These are phyloP conservation scores for Hapalemur alaotrensis DNA, from an alignment of 2,797 vertebrate species.

Conservation along the genomic window DNA sequence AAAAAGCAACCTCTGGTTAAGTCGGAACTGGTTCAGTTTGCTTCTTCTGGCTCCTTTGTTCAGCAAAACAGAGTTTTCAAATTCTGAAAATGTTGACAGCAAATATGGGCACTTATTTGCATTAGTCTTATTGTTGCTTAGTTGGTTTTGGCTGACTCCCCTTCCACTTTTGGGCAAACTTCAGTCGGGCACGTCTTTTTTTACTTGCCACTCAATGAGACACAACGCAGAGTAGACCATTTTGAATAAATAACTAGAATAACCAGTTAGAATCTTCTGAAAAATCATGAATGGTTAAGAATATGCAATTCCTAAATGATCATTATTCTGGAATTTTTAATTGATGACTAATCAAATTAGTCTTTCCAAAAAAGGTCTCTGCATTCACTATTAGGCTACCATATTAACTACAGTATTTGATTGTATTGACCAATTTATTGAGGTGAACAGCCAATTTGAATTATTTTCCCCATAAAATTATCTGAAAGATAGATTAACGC, in stretches of 20 bases:
- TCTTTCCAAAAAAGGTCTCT: neutral
- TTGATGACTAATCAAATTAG: neutral
- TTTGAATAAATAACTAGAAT: neutral
- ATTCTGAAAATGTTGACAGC: neutral
- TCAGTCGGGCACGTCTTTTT: neutral
- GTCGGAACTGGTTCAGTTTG: neutral
- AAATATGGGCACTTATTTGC: neutral
- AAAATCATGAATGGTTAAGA: neutral
- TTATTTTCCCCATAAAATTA: constrained; percentile 5
- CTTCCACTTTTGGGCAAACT: neutral
- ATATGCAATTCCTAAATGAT: neutral
- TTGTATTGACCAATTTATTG: neutral
- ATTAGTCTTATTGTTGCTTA: neutral
- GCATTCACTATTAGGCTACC: neutral
- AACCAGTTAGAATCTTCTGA: neutral
- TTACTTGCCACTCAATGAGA: neutral
- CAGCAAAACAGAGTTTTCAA: neutral
- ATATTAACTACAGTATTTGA: neutral
- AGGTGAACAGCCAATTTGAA: neutral
- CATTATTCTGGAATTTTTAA: constrained; percentile 10
- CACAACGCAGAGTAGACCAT: neutral
- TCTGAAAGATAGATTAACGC: neutral
- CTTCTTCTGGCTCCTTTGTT: neutral
- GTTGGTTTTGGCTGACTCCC: neutral
- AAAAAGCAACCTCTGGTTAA: neutral